Evolutionary conservation across 2,888 invertebrate species (phyloP), one percentile per base, ranked within the genome.

Genomic region (Cephus pulcher): DNA sequence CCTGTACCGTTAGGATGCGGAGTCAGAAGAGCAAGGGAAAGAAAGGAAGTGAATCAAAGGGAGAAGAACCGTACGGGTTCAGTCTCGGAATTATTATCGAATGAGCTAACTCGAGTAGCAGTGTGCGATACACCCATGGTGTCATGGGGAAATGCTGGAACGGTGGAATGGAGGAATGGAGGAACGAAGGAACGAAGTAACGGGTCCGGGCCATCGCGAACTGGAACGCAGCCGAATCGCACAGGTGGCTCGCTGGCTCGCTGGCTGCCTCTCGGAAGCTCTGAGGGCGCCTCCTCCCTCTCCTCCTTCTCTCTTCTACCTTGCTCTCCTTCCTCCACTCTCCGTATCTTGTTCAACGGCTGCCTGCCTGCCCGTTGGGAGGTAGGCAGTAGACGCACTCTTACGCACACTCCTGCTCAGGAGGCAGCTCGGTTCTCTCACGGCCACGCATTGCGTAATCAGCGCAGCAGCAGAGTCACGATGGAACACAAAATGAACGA

Each of bases 371-470:
- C 15, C 4, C 23, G 35, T 32, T 74, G 32, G 74, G 37, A 30
- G 34, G 40, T 23, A 68, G 40, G 69, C 69, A 33, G 56, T 40
- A 34, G 33, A 76, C 76, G 76, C 35, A 35, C 76, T 32, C 30
- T 32, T 33, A 70, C 70, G 70, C 70, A 33, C 70, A 70, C 70
- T 30, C 70, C 15, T 33, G 11, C 74, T 23, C 12, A 35, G 75
- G 40, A 34, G 75, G 83, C 81, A 85, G 79, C 84, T 86, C 84
- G 83, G 80, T 86, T 85, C 88, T 89, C 90, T 91, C 91, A 90
- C 89, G 91, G 91, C 90, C 91, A 90, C 89, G 88, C 88, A 88
- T 91, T 91, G 90, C 91, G 90, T 91, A 91, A 91, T 90, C 88
- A 86, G 84, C 86, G 86, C 85, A 83, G 82, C 86, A 83, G 84